Evolutionary conservation across 2,797 vertebrate genomes (phyloP).

Genomic region (Dendrocincla tyrannina): DNA sequence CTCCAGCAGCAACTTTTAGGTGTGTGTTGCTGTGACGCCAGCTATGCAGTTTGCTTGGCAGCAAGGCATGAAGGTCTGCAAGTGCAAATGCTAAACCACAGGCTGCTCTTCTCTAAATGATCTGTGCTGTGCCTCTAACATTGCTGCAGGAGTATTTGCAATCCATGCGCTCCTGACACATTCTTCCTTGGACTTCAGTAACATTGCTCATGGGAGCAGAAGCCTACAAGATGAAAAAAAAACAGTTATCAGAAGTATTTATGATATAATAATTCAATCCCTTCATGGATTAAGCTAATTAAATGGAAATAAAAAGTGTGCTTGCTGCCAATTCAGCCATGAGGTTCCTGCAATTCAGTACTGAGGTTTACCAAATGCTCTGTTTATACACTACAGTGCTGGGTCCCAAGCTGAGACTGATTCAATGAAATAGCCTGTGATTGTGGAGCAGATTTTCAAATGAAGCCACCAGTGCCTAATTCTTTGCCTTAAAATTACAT

Average conservation of each 20-base stretch:
- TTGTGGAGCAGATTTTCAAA: background rate
- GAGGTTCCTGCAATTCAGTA: background rate
- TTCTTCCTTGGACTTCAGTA: background rate
- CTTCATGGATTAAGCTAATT: background rate
- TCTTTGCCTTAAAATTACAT: slow-evolving; percentile 43
- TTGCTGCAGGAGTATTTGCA: background rate
- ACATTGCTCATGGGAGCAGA: accelerated
- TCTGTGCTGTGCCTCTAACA: background rate
- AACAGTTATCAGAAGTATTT: background rate
- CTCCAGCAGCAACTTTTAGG: background rate
- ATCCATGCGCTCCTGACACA: accelerated
- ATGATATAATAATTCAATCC: background rate
- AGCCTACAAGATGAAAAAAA: background rate
- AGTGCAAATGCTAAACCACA: background rate
- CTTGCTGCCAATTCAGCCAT: background rate
- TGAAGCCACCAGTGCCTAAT: background rate
- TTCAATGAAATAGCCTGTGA: background rate
- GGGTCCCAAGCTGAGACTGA: background rate
- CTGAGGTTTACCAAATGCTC: background rate
- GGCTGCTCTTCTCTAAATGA: background rate
- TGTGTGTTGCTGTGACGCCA: background rate
- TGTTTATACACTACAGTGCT: background rate
- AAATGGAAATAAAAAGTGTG: background rate
- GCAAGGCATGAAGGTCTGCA: background rate
- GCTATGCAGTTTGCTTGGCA: background rate